Percentiles rank a stretch among this genome's conserved stretches.
Conservation (phyloP, 1,140 invertebrate genomes). For the Solen grandis region DNA sequence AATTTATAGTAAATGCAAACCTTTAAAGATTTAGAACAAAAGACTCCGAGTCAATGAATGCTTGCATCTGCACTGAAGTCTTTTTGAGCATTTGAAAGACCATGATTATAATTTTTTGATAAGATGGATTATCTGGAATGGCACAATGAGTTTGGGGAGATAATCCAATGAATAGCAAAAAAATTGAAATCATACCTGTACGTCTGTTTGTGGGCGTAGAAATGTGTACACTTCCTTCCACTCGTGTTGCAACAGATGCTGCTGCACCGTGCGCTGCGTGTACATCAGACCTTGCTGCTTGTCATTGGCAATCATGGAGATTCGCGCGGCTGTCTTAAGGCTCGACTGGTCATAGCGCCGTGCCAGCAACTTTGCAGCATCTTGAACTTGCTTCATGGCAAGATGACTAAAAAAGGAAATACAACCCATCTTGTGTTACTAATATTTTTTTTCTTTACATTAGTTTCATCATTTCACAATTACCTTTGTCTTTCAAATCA, state of each 20-base stretch:
- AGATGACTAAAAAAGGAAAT: constrained; percentile 68
- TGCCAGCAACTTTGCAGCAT: constrained; percentile 72
- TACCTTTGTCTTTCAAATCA: no score
- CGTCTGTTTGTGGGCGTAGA: constrained; percentile 64
- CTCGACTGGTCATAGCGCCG: constrained; percentile 71
- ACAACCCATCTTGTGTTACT: background rate
- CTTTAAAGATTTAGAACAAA: no score
- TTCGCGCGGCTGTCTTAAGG: constrained; percentile 71
- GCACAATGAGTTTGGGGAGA: no score
- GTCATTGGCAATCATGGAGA: constrained; percentile 73
- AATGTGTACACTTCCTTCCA: constrained; percentile 71
- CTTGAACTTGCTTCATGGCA: constrained; percentile 74
- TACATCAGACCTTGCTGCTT: constrained; percentile 72
- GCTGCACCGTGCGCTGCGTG: constrained; percentile 68
- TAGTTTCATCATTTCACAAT: no score
- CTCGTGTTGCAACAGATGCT: constrained; percentile 82
- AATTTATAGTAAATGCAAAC: no score
- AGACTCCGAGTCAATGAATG: no score
- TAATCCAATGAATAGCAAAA: no score
- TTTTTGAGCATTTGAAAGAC: no score
- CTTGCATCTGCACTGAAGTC: no score
- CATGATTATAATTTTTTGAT: no score
- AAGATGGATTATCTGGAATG: no score
- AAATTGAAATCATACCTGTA: constrained; percentile 69
- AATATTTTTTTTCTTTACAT: no score